Percentiles rank a stretch among this genome's conserved stretches.
Evolutionary conservation across 2,888 invertebrate species (phyloP).

Genomic region (Nasonia oneida): DNA sequence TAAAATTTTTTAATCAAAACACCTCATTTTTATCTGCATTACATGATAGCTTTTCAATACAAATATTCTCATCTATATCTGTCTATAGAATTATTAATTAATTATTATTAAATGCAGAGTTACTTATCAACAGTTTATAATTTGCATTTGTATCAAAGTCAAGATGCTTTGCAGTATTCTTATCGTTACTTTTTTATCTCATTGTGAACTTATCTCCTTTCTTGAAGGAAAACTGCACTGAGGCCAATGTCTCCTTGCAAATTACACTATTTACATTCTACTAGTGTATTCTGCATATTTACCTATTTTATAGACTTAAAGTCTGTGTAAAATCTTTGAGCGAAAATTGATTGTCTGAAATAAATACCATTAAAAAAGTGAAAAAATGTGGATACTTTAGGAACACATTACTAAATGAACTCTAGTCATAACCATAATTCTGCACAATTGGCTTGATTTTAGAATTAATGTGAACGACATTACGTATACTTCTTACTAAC

Average conservation of each 20-base stretch:
- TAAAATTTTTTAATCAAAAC: background rate
- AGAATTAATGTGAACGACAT: slow-evolving; percentile 60
- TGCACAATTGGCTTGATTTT: slow-evolving; percentile 61
- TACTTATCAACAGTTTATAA: slow-evolving; percentile 16
- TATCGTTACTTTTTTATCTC: slow-evolving; percentile 56
- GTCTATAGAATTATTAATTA: slow-evolving; percentile 9
- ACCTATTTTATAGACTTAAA: background rate
- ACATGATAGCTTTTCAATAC: background rate
- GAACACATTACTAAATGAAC: slow-evolving; percentile 33
- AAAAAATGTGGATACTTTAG: slow-evolving; percentile 24
- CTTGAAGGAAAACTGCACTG: slow-evolving; percentile 42
- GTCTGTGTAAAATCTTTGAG: background rate
- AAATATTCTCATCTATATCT: slow-evolving; percentile 13
- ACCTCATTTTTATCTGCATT: background rate
- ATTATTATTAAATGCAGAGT: slow-evolving; percentile 40
- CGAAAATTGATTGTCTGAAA: background rate
- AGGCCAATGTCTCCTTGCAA: slow-evolving; percentile 52
- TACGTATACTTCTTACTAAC: slow-evolving; percentile 60
- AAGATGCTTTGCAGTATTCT: slow-evolving; percentile 45
- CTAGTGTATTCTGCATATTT: background rate
- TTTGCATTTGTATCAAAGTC: slow-evolving; percentile 21
- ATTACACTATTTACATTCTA: slow-evolving; percentile 21
- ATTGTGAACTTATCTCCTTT: slow-evolving; percentile 50
- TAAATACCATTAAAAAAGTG: background rate
- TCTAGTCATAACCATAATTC: slow-evolving; percentile 50